Conservation (phyloP, 2,113 vertebrate genomes). For the Fulica atra region DNA sequence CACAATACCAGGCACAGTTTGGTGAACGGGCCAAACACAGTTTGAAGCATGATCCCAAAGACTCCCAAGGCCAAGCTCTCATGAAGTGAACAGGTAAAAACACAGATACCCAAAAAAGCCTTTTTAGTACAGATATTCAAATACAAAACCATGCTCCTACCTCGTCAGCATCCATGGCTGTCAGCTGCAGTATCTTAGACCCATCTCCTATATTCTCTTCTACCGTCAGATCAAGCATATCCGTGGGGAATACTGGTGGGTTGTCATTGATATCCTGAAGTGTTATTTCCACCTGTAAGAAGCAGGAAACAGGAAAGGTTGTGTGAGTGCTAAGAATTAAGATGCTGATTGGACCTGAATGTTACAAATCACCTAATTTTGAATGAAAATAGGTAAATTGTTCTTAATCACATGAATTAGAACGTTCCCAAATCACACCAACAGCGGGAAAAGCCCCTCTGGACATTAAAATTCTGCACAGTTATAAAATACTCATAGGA, state of each 20-base stretch:
- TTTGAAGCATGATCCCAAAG: not conserved
- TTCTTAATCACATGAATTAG: constrained; percentile 17
- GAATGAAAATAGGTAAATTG: not conserved
- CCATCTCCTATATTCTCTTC: constrained; percentile 96
- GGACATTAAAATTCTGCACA: constrained; percentile 54
- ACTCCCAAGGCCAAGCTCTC: not conserved
- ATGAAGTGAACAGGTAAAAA: not conserved
- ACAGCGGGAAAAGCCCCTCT: not conserved
- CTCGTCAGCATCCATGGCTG: constrained; percentile 95
- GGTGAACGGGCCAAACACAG: not conserved
- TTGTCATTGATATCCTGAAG: constrained; percentile 98
- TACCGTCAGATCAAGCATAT: constrained; percentile 91
- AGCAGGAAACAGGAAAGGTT: not conserved
- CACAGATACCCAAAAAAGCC: accelerated
- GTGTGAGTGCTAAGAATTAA: not conserved
- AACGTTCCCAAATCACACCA: constrained; percentile 2
- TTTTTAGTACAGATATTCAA: not conserved
- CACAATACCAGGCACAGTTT: not conserved
- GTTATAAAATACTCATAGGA: constrained; percentile 34
- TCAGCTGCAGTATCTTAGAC: constrained; percentile 94
- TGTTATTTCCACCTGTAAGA: constrained; percentile 93
- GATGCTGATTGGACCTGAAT: not conserved
- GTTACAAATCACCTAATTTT: constrained; percentile 9
- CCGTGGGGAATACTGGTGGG: constrained; percentile 93
- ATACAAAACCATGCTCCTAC: constrained; percentile 70